Evolutionary conservation across 2,888 invertebrate species (phyloP), one percentile per base, ranked within the genome.

Genomic region (Neria commutata): DNA sequence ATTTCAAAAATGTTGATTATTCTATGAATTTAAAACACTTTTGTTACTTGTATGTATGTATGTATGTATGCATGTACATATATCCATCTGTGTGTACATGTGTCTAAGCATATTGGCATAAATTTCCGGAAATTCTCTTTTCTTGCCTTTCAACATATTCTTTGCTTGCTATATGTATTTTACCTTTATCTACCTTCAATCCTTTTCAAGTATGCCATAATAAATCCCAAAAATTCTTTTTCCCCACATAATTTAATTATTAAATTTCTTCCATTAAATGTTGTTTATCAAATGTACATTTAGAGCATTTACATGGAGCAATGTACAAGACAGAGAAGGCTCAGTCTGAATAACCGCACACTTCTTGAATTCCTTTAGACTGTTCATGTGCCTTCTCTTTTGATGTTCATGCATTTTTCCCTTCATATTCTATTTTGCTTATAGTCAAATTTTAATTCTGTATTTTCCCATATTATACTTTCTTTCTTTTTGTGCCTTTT

Each of bases 401-500:
- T n/a, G 24, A 1, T 16, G 21, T 25, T 14, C 8, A n/a, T 52
- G 2, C 25, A 11, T 23, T n/a, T 1, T 19, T 24, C 2, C 14
- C 25, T 34, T 37, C 3, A 21, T 40, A 6, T 21, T 49, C n/a
- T n/a, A n/a, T n/a, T n/a, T 33, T 48, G 58, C 58, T 54, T 61
- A 60, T 57, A 61, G 55, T 67, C 67, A 66, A 63, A 62, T 61
- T 61, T 66, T 53, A 61, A 49, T 60, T 62, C 62, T 60, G 61
- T 24, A 49, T 50, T 50, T 63, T 64, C 65, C 68, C 67, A 67
- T 24, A 14, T 23, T 16, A 29, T 50, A 19, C 17, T 34, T 49
- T 66, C n/a, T 23, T 17, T 42, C 29, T 57, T 61, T 51, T 49
- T 58, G 50, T 21, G 60, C 68, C 73, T 74, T 67, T 66, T 83